phyloP scores from a whole-genome alignment of 2,113 vertebrate genomes.

The Nannobrachium achirus region DNA sequence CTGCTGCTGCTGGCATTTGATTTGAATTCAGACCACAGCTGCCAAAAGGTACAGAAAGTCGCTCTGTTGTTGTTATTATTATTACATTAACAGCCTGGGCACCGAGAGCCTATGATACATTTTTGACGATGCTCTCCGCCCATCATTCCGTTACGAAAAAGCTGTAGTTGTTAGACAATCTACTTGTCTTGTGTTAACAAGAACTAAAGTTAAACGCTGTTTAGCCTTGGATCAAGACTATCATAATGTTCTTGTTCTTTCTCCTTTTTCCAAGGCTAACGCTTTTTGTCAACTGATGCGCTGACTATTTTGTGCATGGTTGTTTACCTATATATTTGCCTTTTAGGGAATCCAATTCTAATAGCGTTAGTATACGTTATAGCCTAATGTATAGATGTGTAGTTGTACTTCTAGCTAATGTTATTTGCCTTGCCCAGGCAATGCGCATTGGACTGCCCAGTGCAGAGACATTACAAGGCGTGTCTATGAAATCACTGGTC shows the following conservation, averaged over 20 bases:
- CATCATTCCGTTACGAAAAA: too few species aligned
- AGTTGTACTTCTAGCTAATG: not conserved
- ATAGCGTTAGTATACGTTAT: too few species aligned
- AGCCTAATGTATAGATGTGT: too few species aligned
- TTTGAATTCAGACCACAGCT: not conserved
- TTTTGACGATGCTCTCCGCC: too few species aligned
- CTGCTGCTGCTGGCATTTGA: not conserved
- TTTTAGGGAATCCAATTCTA: too few species aligned
- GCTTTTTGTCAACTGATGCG: not conserved
- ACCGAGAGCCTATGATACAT: too few species aligned
- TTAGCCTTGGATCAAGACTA: slow-evolving; percentile 18
- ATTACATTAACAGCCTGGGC: too few species aligned
- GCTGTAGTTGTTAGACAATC: too few species aligned
- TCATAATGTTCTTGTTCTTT: too few species aligned
- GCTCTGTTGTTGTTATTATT: too few species aligned
- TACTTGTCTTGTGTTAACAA: too few species aligned
- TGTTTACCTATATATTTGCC: not conserved
- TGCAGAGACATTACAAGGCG: slow-evolving; percentile 54
- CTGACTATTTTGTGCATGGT: not conserved
- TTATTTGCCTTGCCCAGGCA: slow-evolving; percentile 28
- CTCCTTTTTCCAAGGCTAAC: too few species aligned
- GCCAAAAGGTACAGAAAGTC: not conserved
- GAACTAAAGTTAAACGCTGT: not conserved
- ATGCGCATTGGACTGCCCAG: slow-evolving; percentile 66
- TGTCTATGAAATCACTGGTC: slow-evolving; percentile 59